phyloP scores from a whole-genome alignment of 2,888 invertebrate genomes.

The Cephus sareptanus region DNA sequence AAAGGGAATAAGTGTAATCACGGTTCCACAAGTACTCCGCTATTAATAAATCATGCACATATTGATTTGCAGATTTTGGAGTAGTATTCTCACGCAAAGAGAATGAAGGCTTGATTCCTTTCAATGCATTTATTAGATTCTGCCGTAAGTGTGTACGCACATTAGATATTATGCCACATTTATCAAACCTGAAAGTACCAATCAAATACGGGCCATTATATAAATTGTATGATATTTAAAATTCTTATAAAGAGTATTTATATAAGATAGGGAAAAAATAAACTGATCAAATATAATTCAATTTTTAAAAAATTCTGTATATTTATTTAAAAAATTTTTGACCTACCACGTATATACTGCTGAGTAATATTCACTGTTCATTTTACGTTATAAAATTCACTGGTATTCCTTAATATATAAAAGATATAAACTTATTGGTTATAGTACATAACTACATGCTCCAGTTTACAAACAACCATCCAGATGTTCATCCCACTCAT shows the following conservation, averaged over 20 bases:
- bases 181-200: conserved; percentile 56
- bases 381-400: conserved; percentile 24
- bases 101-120: conserved; percentile 48
- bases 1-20: conserved; percentile 60
- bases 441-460: not conserved
- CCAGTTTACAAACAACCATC: not conserved
- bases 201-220: not conserved
- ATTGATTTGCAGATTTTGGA: conserved; percentile 58
- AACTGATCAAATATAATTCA: not conserved
- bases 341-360: conserved; percentile 57
- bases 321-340: conserved; percentile 1
- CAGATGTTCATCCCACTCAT: not conserved
- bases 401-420: not conserved
- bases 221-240: not conserved
- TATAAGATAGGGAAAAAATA: conserved; percentile 3
- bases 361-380: conserved; percentile 56
- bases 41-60: conserved; percentile 59
- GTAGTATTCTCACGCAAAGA: conserved; percentile 33
- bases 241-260: not conserved
- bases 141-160: conserved; percentile 60
- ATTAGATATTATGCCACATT: conserved; percentile 60
- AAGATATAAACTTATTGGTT: not conserved
- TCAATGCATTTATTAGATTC: conserved; percentile 59
- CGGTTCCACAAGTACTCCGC: conserved; percentile 61
- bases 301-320: not conserved